A percentile compares a stretch with the other conserved stretches of the same genome.
These are phyloP conservation scores for Phengaris arion DNA, from an alignment of 2,888 invertebrate species.

Conservation along the genomic window DNA sequence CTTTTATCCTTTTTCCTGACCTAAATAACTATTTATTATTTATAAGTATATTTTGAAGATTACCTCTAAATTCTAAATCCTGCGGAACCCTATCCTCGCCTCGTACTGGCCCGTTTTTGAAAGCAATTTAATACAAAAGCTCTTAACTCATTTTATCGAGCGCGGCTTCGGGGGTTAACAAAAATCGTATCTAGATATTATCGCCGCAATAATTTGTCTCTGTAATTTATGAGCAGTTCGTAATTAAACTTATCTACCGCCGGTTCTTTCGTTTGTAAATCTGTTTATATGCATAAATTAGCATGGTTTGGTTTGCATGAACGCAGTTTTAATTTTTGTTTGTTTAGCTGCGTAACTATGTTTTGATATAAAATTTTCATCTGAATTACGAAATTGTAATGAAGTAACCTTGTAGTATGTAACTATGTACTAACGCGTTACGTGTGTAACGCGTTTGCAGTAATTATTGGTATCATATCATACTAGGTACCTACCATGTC, in stretches of 20 bases:
- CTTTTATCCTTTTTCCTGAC: too few species aligned
- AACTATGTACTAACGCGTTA: too few species aligned
- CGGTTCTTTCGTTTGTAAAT: slow-evolving; percentile 29
- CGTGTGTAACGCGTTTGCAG: too few species aligned
- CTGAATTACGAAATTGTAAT: neutral
- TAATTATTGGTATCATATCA: too few species aligned
- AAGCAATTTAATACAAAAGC: slow-evolving; percentile 25
- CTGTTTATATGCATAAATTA: too few species aligned
- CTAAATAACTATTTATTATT: too few species aligned
- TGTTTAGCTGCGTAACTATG: neutral
- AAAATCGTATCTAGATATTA: slow-evolving; percentile 30
- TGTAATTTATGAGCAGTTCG: slow-evolving; percentile 36
- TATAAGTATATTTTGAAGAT: neutral
- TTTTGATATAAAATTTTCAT: neutral
- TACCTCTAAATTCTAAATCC: neutral
- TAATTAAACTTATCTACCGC: slow-evolving; percentile 36
- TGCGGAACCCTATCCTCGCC: neutral
- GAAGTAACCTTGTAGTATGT: neutral
- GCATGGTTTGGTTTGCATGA: neutral
- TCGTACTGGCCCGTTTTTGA: neutral
- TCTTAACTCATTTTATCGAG: slow-evolving; percentile 34
- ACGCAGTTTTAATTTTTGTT: neutral
- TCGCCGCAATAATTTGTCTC: slow-evolving; percentile 36
- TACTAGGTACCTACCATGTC: too few species aligned
- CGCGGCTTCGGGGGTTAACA: slow-evolving; percentile 29